Conservation (phyloP, 2,888 invertebrate species). For the Phania funesta region DNA sequence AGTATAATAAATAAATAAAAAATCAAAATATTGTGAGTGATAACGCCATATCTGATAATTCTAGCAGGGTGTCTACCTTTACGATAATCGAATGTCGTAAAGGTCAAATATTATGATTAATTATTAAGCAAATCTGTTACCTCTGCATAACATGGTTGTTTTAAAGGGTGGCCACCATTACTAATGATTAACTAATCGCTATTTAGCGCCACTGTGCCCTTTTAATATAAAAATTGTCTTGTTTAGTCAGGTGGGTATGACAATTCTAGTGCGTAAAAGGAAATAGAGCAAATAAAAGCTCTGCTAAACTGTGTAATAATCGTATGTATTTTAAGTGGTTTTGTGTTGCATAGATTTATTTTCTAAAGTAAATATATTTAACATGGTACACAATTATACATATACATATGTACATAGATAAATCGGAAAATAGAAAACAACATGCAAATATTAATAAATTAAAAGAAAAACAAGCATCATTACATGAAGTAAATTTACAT, state of each 20-base stretch:
- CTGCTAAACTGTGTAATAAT: not conserved
- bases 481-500: too few relatives aligned
- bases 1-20: too few relatives aligned
- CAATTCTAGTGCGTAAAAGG: not conserved
- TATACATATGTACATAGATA: too few relatives aligned
- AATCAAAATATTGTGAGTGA: too few relatives aligned
- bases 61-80: too few relatives aligned
- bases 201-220: not conserved
- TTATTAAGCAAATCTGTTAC: too few relatives aligned
- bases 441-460: not conserved
- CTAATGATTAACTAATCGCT: not conserved
- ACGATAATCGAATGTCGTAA: too few relatives aligned
- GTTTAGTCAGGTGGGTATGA: conserved; percentile 29
- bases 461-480: not conserved
- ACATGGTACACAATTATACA: too few relatives aligned
- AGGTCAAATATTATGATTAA: too few relatives aligned
- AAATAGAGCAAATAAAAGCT: not conserved
- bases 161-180: too few relatives aligned
- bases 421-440: not conserved
- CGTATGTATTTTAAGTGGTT: not conserved
- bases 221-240: not conserved
- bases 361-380: not conserved
- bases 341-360: conserved; percentile 11
- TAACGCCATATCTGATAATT: too few relatives aligned
- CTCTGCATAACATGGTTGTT: too few relatives aligned